A percentile compares a stretch with the other conserved stretches of the same genome.
These are phyloP conservation scores for Astyanax mexicanus DNA, from an alignment of 2,797 vertebrate species.

Conservation along the genomic window DNA sequence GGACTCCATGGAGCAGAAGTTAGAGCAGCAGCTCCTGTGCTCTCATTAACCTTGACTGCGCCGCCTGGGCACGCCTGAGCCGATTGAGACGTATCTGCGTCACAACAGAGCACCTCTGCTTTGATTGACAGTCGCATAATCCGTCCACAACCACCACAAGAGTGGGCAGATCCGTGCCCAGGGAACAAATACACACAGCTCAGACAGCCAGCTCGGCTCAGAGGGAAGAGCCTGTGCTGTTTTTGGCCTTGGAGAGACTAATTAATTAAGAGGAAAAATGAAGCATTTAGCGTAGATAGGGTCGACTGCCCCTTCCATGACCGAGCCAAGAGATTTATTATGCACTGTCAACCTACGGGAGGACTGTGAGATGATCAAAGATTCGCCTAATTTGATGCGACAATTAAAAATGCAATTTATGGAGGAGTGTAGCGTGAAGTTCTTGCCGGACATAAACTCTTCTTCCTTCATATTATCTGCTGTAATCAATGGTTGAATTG, in stretches of 20 bases:
- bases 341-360: slow-evolving; percentile 31
- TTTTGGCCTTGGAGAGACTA: slow-evolving; percentile 29
- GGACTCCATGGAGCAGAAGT: neutral
- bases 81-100: neutral
- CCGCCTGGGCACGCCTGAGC: slow-evolving; percentile 1
- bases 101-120: neutral
- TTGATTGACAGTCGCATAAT: slow-evolving; percentile 32
- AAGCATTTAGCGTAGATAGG: slow-evolving; percentile 38
- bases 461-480: slow-evolving; percentile 11
- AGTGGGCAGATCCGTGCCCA: neutral
- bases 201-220: neutral
- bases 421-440: neutral
- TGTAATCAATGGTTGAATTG: neutral
- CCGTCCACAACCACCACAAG: neutral
- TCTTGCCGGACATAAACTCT: neutral
- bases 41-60: slow-evolving; percentile 28
- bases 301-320: slow-evolving; percentile 28
- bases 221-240: neutral
- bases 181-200: slow-evolving; percentile 8
- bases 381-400: slow-evolving; percentile 39
- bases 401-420: slow-evolving; percentile 41
- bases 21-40: slow-evolving; percentile 1
- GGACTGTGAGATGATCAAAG: slow-evolving; percentile 42
- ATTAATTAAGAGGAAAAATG: slow-evolving; percentile 48
- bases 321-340: slow-evolving; percentile 38